Percentiles rank a stretch among this genome's conserved stretches.
phyloP scores from a whole-genome alignment of 2,113 vertebrate genomes.

The Hyperoodon ampullatus region DNA sequence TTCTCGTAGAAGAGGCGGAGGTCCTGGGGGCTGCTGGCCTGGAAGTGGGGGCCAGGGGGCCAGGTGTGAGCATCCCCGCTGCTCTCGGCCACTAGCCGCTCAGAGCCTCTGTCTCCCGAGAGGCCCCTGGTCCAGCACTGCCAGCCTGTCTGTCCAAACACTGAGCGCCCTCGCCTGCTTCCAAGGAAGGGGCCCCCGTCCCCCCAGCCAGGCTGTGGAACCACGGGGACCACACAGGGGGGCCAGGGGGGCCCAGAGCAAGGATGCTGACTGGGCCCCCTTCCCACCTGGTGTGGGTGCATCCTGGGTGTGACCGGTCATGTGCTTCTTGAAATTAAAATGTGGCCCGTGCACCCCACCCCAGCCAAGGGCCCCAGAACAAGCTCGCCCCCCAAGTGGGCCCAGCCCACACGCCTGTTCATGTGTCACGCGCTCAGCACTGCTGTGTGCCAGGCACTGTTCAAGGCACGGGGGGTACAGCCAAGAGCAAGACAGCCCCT shows the following conservation, averaged over 20 bases:
- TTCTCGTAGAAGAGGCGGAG: constrained; percentile 97
- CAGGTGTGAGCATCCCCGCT: accelerated
- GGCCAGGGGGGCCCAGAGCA: accelerated
- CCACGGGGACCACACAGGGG: accelerated
- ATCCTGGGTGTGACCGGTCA: neutral
- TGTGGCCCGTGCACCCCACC: neutral
- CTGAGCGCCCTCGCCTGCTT: accelerated
- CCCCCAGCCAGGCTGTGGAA: neutral
- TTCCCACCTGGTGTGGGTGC: neutral
- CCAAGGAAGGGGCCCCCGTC: neutral
- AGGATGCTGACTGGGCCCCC: neutral
- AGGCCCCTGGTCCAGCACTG: neutral
- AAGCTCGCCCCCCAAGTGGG: neutral
- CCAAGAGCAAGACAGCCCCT: neutral
- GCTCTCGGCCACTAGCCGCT: neutral
- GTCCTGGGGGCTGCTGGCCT: constrained; percentile 97
- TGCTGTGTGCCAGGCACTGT: neutral
- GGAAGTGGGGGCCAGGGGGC: neutral
- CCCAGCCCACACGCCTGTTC: accelerated
- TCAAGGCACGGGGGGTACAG: accelerated
- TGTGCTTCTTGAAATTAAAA: neutral
- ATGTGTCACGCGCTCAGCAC: neutral
- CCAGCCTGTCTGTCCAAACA: neutral
- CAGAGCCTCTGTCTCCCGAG: neutral
- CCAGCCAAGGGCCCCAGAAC: neutral